Base-by-base conservation (phyloP, 2,888 invertebrate species). In the Coelogynopora nodosa region DNA sequence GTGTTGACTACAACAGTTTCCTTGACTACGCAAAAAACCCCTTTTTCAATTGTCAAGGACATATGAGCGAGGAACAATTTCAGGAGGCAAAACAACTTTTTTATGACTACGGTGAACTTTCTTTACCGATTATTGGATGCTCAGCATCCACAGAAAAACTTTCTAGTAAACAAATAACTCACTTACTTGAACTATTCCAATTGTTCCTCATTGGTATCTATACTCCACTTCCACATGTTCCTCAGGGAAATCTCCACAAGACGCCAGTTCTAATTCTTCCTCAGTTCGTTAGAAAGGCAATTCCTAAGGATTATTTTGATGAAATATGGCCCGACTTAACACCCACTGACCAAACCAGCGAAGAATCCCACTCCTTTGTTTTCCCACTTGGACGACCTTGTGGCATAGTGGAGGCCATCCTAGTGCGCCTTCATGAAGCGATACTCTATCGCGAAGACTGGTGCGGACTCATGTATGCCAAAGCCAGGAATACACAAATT, bases 91-190 rank as follows among this genome's bases (percentile, higher is more conserved):
- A 88, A 67, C 88, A 90, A 0, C 87, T 89, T 5, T 90, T 91
- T 86, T 85, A 89, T 2, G 88, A 88, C 31, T 88, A 88, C 80
- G 91, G 91, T 13, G 90, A 91, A 88, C 89, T 91, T 30, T 90
- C 91, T 0, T 88, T 91, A 29, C 90, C 90, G 1, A 87, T 91
- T 81, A 89, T 91, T 74, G 89, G 90, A 87, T 90, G 91, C 86
- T 88, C 91, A 80, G 13, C 28, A 0, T 85, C 84, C 82, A 23
- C 10, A 2, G 27, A 31, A 2, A 1, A 26, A n/a, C 5, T 31
- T 30, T 30, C 82, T 5, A 31, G 23, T 82, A n/a, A 82, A 5
- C 30, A 82, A 13, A 2, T 82, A 18, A 31, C 30, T 30, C 30
- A 30, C 23, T 29, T 82, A 5, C 31, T 31, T 2, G 30, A 82